These are phyloP conservation scores for Boleophthalmus pectinirostris DNA, from an alignment of 2,113 vertebrate species.

Conservation along the genomic window DNA sequence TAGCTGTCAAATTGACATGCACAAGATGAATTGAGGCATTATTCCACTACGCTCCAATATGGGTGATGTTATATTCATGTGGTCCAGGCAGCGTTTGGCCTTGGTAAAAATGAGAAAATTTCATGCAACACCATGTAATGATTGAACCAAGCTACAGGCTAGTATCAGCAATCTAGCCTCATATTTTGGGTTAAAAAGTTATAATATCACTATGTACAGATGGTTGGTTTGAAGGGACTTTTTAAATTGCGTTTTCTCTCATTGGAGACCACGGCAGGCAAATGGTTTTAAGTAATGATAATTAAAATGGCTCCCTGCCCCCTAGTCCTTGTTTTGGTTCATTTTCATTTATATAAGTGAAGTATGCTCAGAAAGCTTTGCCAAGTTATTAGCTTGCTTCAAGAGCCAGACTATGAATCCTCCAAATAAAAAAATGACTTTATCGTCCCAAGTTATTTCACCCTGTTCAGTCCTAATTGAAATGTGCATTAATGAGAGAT, in stretches of 20 bases:
- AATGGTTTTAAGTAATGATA: neutral
- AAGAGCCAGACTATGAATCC: neutral
- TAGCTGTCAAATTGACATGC: neutral
- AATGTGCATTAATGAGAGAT: neutral
- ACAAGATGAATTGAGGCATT: conserved; percentile 1
- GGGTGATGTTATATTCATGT: conserved; percentile 3
- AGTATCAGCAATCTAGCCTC: too few relatives aligned
- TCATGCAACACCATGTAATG: neutral
- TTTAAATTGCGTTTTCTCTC: neutral
- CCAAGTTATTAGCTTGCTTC: neutral
- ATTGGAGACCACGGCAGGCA: neutral
- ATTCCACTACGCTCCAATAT: neutral
- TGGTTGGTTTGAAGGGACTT: neutral
- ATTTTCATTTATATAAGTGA: neutral
- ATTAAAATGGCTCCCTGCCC: neutral
- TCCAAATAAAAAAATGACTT: neutral
- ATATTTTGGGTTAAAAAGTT: neutral
- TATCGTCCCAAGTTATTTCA: neutral
- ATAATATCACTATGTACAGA: neutral
- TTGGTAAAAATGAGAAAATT: neutral
- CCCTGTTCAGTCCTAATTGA: neutral
- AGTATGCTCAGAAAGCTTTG: neutral
- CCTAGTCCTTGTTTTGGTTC: neutral
- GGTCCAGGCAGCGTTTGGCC: neutral
- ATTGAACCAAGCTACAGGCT: neutral